phyloP scores from a whole-genome alignment of 2,797 vertebrate species.

The Rhinella marina region DNA sequence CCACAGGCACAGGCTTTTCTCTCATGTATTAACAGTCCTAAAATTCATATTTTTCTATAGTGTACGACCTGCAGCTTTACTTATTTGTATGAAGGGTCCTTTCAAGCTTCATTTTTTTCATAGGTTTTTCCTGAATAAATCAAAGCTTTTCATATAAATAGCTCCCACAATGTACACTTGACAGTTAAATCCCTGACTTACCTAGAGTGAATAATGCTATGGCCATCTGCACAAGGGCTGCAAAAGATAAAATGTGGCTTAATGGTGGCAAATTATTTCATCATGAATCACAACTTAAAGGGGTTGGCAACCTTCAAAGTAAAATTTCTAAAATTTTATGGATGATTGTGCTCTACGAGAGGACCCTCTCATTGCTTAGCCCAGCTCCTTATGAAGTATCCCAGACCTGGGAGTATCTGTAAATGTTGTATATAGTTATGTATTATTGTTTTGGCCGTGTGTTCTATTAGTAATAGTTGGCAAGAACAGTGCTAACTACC shows the following conservation, averaged over 20 bases:
- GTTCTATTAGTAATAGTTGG: too few relatives aligned
- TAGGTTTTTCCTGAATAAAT: background rate
- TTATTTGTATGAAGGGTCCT: slow-evolving; percentile 16
- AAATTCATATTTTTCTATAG: slow-evolving; percentile 7
- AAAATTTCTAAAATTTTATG: too few relatives aligned
- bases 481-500: too few relatives aligned
- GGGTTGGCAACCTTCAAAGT: too few relatives aligned
- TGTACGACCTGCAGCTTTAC: slow-evolving; percentile 6
- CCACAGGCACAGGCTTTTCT: slow-evolving; percentile 24
- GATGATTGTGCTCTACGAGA: too few relatives aligned
- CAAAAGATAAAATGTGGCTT: background rate
- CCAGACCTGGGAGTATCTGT: too few relatives aligned
- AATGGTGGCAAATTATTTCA: background rate
- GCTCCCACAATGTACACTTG: background rate
- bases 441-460: too few relatives aligned
- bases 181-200: background rate
- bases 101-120: slow-evolving; percentile 23
- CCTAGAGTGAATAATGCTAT: background rate
- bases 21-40: slow-evolving; percentile 13
- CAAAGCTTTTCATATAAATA: background rate
- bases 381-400: too few relatives aligned
- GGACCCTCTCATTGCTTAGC: too few relatives aligned
- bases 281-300: too few relatives aligned
- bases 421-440: too few relatives aligned
- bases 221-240: background rate